Evolutionary conservation across 92 coral and sea anemone genomes (phyloP), one percentile per base, ranked within the genome.

Genomic region (Parazoanthus darwini): DNA sequence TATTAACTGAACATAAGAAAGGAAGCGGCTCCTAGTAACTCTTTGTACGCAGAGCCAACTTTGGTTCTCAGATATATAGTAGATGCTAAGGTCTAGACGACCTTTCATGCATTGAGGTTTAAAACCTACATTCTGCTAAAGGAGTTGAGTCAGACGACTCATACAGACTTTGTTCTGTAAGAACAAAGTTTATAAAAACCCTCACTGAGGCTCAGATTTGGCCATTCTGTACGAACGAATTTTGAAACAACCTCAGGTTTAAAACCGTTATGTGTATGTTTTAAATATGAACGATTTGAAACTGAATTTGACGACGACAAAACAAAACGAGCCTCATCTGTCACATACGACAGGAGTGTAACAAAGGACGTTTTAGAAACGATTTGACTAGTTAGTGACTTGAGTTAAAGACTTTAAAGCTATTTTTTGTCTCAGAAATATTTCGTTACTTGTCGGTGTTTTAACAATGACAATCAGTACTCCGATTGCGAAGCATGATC

Each of bases 31-130:
- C 8, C 70, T 18, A 22, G 70, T 7, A 63, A 22, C 1, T 7
- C 25, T 63, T 9, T 23, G 26, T 26, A 84, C 79, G 87, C 87
- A 84, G 87, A 84, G 20, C 74, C 87, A 71, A 70, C 20, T 33
- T 14, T 35, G 87, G 59, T 84, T 84, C 87, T 18, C n/a, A 84
- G 87, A n/a, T 51, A 44, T 25, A 26, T 25, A 0, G 15, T 7
- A 44, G 58, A 79, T 36, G 80, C 37, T 13, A 46, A 46, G 66
- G 63, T 79, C 35, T 54, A 25, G 36, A 18, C 8, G 67, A 79
- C 13, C 43, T 51, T 23, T 79, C 80, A 9, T 38, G 14, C 25
- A 39, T 76, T 76, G 80, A 76, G n/a, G 46, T 18, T 39, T 39
- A 50, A 16, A 76, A 42, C 33, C 18, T 46, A 44, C 3, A 20